Evolutionary conservation across 2,888 invertebrate genomes (phyloP).

Genomic region (Clepsis dumicolana): DNA sequence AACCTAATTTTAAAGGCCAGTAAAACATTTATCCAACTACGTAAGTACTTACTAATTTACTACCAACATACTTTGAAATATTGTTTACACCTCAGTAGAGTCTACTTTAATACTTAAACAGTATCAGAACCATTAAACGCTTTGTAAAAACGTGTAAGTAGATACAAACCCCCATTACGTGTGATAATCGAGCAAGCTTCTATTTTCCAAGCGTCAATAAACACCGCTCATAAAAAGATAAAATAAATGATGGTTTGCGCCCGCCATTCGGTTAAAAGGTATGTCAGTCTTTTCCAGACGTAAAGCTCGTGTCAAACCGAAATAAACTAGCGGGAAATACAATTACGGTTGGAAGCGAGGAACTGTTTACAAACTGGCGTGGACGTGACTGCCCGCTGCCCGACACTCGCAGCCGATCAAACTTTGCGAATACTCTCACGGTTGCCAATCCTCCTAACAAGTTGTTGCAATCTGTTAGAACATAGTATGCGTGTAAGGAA

Average conservation of each 20-base stretch:
- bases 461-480: slow-evolving; percentile 57
- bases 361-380: slow-evolving; percentile 75
- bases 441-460: slow-evolving; percentile 57
- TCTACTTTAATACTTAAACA: no score
- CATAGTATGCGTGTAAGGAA: no score
- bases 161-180: not conserved
- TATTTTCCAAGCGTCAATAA: slow-evolving; percentile 22
- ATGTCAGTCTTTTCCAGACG: slow-evolving; percentile 58
- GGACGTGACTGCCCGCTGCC: slow-evolving; percentile 62
- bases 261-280: slow-evolving; percentile 53
- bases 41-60: no score
- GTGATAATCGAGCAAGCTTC: slow-evolving; percentile 9
- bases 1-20: no score
- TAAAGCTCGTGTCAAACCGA: slow-evolving; percentile 67
- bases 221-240: slow-evolving; percentile 36
- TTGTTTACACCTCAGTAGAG: no score
- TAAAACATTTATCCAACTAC: no score
- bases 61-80: no score
- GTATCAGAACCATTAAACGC: not conserved
- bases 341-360: slow-evolving; percentile 66
- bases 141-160: not conserved
- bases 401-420: slow-evolving; percentile 52
- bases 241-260: slow-evolving; percentile 30
- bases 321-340: slow-evolving; percentile 73
- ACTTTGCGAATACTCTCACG: slow-evolving; percentile 58